phyloP scores from a whole-genome alignment of 1,140 invertebrate genomes.

The Hyphantria cunea region DNA sequence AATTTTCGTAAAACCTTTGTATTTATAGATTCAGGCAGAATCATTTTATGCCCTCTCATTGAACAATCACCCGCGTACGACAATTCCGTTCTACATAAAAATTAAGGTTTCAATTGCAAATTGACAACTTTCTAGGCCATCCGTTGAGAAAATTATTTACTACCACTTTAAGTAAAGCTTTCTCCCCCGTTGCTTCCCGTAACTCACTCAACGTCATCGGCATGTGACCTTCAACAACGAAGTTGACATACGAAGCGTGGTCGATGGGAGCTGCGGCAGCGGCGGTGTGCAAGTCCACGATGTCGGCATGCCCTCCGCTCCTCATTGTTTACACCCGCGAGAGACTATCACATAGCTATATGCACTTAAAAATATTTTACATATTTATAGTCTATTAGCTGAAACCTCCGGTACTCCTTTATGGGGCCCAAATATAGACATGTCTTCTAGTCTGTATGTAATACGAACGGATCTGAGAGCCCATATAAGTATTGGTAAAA shows the following conservation, averaged over 20 bases:
- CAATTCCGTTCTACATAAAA: slow-evolving; percentile 27
- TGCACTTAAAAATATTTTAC: slow-evolving; percentile 38
- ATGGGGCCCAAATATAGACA: slow-evolving; percentile 32
- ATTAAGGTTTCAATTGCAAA: slow-evolving; percentile 27
- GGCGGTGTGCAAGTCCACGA: too few relatives aligned
- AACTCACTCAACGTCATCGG: slow-evolving; percentile 23
- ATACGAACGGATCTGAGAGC: neutral
- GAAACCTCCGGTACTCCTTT: slow-evolving; percentile 35
- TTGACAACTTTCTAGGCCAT: slow-evolving; percentile 30
- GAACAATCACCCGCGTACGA: slow-evolving; percentile 31
- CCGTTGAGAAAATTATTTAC: slow-evolving; percentile 29
- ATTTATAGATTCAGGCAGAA: slow-evolving; percentile 24
- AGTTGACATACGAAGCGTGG: slow-evolving; percentile 16
- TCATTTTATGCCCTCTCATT: slow-evolving; percentile 32
- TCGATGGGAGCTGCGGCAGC: neutral
- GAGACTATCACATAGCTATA: slow-evolving; percentile 43
- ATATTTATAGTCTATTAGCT: slow-evolving; percentile 38
- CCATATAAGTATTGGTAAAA: slow-evolving; percentile 29
- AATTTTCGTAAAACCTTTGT: slow-evolving; percentile 40
- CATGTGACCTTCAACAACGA: neutral
- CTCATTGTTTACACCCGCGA: slow-evolving; percentile 14
- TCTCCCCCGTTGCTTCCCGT: slow-evolving; percentile 20
- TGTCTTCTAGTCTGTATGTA: slow-evolving; percentile 1
- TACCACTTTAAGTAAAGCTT: slow-evolving; percentile 1
- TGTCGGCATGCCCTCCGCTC: neutral